Conservation (phyloP, 35 echinoderm and acorn worm species). For the Apostichopus californicus region DNA sequence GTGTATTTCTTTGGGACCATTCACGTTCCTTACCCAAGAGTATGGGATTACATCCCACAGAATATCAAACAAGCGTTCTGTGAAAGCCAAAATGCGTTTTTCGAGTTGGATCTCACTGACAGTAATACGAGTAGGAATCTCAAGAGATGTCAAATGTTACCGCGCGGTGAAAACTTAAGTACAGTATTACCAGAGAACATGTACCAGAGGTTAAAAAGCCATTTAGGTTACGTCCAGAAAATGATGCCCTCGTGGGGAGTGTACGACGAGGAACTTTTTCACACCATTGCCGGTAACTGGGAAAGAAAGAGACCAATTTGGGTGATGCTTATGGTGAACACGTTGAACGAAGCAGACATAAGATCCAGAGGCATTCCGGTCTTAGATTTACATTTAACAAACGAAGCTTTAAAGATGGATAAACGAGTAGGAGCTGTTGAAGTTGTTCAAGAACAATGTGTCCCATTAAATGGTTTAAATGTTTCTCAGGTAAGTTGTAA, state of each 20-base stretch:
- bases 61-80: constrained; percentile 94
- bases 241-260: constrained; percentile 97
- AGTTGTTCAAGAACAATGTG: constrained; percentile 91
- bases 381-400: constrained; percentile 91
- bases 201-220: constrained; percentile 81
- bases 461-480: constrained; percentile 95
- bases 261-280: constrained; percentile 92
- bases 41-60: constrained; percentile 97
- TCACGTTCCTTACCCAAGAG: constrained; percentile 93
- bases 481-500: constrained; percentile 85
- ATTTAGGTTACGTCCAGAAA: constrained; percentile 86
- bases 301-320: constrained; percentile 91
- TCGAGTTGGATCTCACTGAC: constrained; percentile 97
- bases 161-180: constrained; percentile 89
- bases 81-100: constrained; percentile 93
- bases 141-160: constrained; percentile 90
- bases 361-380: constrained; percentile 95
- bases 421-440: constrained; percentile 92
- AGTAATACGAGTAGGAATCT: constrained; percentile 70
- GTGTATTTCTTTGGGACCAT: constrained; percentile 98
- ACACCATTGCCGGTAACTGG: constrained; percentile 98
- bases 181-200: constrained; percentile 87
- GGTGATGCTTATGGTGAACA: constrained; percentile 98
- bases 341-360: constrained; percentile 90
- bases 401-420: constrained; percentile 85